Evolutionary conservation across 2,113 vertebrate species (phyloP), one percentile per base, ranked within the genome.

Genomic region (Macquaria australasica): DNA sequence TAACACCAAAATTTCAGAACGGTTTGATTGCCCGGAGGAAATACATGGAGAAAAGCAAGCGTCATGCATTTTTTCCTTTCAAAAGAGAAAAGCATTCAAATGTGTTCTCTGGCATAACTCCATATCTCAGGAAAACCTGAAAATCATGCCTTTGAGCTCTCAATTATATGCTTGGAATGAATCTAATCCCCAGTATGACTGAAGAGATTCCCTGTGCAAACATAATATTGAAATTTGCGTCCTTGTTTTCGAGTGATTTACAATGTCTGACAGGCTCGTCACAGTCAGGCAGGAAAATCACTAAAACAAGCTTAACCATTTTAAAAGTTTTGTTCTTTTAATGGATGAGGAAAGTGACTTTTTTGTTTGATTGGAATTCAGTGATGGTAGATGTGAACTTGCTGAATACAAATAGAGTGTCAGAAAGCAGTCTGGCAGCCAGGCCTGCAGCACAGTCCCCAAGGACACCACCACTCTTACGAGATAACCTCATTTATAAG

Each of bases 401-500:
- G 66, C 87, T 79, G 72, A 80, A 58, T 77, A 23, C 37, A 77
- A 80, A 84, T 58, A 72, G 23, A 72, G 84, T 76, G 82, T 77
- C 77, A 90, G 64, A 88, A 90, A 83, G 78, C 63, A 80, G 60
- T 28, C 59, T 69, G 70, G 74, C 79, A 85, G 72, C n/a, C 8
- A 8, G 58, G 56, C 53, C 67, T 23, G 50, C 66, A 31, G 39
- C 53, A 15, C n/a, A 6, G 45, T 70, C 73, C 78, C 67, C 16
- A 21, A 77, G 89, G 81, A 82, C 88, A 48, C 11, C 20, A 1
- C 62, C 76, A 28, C 87, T 87, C 90, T 87, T 86, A 90, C 84
- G 87, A 90, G 83, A 80, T 77, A 83, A 89, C 82, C 73, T 92
- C 92, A 93, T 93, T 73, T 72, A 93, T 93, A 90, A 94, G 74